A percentile compares a stretch with the other conserved stretches of the same genome.
Conservation (phyloP, 2,113 vertebrate genomes). For the Neogobius melanostomus region DNA sequence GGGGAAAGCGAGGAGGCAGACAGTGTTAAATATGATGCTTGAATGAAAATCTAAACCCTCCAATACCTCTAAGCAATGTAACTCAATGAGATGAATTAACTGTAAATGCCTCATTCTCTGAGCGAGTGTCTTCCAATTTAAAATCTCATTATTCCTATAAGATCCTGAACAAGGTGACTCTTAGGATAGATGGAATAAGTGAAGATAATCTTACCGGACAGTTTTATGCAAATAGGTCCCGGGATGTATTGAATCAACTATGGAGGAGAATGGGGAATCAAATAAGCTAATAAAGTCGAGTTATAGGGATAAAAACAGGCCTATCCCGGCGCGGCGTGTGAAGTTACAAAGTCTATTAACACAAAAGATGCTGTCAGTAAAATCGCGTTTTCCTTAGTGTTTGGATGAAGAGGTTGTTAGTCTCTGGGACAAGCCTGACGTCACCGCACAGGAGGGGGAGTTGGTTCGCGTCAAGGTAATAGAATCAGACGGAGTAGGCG, state of each 20-base stretch:
- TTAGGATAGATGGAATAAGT: slow-evolving; percentile 83
- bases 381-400: slow-evolving; percentile 64
- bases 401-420: slow-evolving; percentile 52
- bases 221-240: slow-evolving; percentile 81
- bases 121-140: slow-evolving; percentile 85
- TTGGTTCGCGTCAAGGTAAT: not conserved
- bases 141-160: slow-evolving; percentile 87
- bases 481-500: not conserved
- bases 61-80: slow-evolving; percentile 86
- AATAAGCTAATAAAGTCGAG: slow-evolving; percentile 83
- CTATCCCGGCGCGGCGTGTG: slow-evolving; percentile 62
- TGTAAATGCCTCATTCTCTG: slow-evolving; percentile 83
- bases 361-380: slow-evolving; percentile 71
- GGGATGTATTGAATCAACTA: slow-evolving; percentile 84
- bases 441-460: not conserved
- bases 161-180: slow-evolving; percentile 84
- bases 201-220: slow-evolving; percentile 83
- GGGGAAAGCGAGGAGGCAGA: slow-evolving; percentile 61
- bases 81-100: slow-evolving; percentile 85
- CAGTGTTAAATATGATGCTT: slow-evolving; percentile 82
- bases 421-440: not conserved
- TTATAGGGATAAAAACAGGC: slow-evolving; percentile 72
- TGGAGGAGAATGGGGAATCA: slow-evolving; percentile 79
- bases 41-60: slow-evolving; percentile 85
- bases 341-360: slow-evolving; percentile 75